A percentile compares a stretch with the other conserved stretches of the same genome.
Evolutionary conservation across 2,113 vertebrate genomes (phyloP).

Genomic region (Climacteris rufus): DNA sequence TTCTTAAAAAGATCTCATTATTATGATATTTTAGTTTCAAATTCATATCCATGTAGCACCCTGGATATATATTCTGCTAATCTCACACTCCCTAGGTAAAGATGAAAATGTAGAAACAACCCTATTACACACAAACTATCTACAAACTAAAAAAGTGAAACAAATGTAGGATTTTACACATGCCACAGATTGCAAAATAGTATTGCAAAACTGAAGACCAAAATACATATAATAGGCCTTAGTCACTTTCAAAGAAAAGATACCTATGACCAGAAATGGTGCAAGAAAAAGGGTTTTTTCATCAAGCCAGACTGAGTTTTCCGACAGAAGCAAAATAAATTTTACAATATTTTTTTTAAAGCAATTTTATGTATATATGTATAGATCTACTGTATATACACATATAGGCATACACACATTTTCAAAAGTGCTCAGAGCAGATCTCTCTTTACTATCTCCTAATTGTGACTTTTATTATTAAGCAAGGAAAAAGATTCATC

Average conservation of each 20-base stretch:
- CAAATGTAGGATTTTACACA: not conserved
- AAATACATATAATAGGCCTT: not conserved
- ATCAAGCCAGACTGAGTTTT: not conserved
- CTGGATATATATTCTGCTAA: not conserved
- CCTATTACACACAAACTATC: not conserved
- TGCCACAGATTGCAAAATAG: not conserved
- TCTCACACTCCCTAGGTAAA: fast-evolving
- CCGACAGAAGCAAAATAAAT: not conserved
- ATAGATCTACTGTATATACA: not conserved
- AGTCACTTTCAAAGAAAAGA: not conserved
- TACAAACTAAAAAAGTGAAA: not conserved
- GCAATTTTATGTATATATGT: not conserved
- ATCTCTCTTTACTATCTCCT: not conserved
- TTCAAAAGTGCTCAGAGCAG: not conserved
- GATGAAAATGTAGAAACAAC: not conserved
- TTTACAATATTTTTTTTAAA: not conserved
- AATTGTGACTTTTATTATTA: not conserved
- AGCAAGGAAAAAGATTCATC: not conserved
- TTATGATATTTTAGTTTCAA: not conserved
- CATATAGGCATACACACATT: not conserved
- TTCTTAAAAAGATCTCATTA: not conserved
- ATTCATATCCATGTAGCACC: not conserved
- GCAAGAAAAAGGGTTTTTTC: not conserved
- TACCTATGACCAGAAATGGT: not conserved
- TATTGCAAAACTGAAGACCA: not conserved